Evolutionary conservation across 2,113 vertebrate species (phyloP).

Genomic region (Myiozetetes cayanensis): DNA sequence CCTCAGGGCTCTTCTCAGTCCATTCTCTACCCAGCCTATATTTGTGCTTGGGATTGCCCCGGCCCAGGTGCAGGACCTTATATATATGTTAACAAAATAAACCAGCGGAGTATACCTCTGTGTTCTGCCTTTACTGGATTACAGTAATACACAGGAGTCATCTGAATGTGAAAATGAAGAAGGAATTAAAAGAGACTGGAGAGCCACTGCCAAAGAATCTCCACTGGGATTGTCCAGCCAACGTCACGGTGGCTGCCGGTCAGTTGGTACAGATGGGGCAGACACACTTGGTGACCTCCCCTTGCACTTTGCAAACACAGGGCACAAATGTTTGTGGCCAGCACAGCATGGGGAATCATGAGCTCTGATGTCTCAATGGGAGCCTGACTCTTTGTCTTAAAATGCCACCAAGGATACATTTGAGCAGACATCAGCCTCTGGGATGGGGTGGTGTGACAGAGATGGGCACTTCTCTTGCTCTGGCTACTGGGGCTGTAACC

Average conservation of each 20-base stretch:
- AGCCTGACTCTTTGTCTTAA: neutral
- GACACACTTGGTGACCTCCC: neutral
- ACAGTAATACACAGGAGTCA: neutral
- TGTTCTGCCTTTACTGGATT: neutral
- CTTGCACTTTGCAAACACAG: rapidly evolving
- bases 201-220: neutral
- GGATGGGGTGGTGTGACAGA: neutral
- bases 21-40: neutral
- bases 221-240: neutral
- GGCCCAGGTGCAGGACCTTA: neutral
- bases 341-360: neutral
- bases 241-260: neutral
- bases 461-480: neutral
- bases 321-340: neutral
- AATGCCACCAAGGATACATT: neutral
- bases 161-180: neutral
- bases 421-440: neutral
- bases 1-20: neutral
- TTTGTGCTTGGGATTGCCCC: neutral
- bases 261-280: rapidly evolving
- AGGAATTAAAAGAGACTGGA: neutral
- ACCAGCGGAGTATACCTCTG: neutral
- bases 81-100: neutral
- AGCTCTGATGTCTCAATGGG: neutral
- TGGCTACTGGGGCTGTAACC: neutral